These are phyloP conservation scores for Euthynnus affinis DNA, from an alignment of 2,797 vertebrate species.

Conservation along the genomic window DNA sequence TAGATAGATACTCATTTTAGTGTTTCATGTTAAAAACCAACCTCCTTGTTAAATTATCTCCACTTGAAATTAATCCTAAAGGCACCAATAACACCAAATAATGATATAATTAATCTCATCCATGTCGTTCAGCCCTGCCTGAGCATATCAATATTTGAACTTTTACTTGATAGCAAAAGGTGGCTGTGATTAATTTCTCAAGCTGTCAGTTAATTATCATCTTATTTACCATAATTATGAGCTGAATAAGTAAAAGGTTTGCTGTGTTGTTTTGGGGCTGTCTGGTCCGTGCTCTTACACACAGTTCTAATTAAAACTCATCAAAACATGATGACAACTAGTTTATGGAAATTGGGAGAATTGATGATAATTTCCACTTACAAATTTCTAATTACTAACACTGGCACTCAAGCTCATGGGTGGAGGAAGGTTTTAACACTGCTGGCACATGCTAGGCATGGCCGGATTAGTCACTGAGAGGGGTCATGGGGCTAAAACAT, in stretches of 20 bases:
- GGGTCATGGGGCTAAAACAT: background rate
- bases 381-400: conserved; percentile 32
- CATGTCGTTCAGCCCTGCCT: background rate
- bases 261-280: conserved; percentile 88
- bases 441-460: background rate
- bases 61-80: conserved; percentile 17
- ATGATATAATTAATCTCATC: background rate
- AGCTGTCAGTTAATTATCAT: conserved; percentile 81
- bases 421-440: background rate
- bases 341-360: conserved; percentile 91
- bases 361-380: conserved; percentile 88
- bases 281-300: conserved; percentile 83
- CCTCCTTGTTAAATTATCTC: conserved; percentile 4
- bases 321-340: conserved; percentile 94
- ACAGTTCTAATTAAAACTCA: conserved; percentile 97
- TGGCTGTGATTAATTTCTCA: conserved; percentile 92
- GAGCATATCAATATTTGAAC: conserved; percentile 59
- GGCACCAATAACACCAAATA: conserved; percentile 35
- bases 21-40: conserved; percentile 2
- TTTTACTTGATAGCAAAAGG: conserved; percentile 82
- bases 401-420: conserved; percentile 23
- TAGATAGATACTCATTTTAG: background rate
- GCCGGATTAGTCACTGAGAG: conserved; percentile 5
- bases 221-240: conserved; percentile 63
- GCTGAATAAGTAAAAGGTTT: conserved; percentile 64